A percentile compares a stretch with the other conserved stretches of the same genome.
These are phyloP conservation scores for Noctua pronuba DNA, from an alignment of 2,888 invertebrate genomes.

Conservation along the genomic window DNA sequence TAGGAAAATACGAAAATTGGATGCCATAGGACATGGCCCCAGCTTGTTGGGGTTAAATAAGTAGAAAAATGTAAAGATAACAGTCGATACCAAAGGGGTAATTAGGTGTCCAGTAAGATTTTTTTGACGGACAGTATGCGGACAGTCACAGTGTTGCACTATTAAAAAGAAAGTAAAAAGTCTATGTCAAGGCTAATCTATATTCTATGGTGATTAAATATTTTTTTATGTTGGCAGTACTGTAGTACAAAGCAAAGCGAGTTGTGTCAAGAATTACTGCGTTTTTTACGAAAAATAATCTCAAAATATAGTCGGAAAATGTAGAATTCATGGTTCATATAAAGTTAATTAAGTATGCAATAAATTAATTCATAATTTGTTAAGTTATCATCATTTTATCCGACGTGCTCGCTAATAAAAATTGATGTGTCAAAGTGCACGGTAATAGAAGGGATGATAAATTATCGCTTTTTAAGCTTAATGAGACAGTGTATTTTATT, in stretches of 20 bases:
- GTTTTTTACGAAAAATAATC: conserved; percentile 81
- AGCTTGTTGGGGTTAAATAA: not conserved
- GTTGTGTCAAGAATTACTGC: conserved; percentile 86
- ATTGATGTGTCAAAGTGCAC: conserved; percentile 86
- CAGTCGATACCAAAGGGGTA: not conserved
- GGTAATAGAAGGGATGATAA: conserved; percentile 80
- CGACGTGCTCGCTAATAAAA: conserved; percentile 70
- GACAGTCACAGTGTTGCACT: conserved; percentile 17
- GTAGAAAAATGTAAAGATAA: not conserved
- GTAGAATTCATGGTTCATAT: conserved; percentile 72
- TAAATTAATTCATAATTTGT: conserved; percentile 40
- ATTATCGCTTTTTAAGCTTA: conserved; percentile 77
- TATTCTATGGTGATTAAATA: conserved; percentile 52
- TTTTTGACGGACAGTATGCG: not conserved
- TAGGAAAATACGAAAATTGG: not conserved
- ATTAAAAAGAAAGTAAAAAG: not conserved
- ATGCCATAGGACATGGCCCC: not conserved
- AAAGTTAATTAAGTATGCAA: conserved; percentile 70
- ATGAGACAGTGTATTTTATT: conserved; percentile 72
- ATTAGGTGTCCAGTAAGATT: not conserved
- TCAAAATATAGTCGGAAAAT: conserved; percentile 76
- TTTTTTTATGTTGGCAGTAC: conserved; percentile 74
- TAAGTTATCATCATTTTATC: conserved; percentile 37
- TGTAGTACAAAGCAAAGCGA: conserved; percentile 88
- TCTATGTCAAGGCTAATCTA: conserved; percentile 37